Base-by-base conservation (phyloP, 23 tunicate species). In the Corella eumyota region DNA sequence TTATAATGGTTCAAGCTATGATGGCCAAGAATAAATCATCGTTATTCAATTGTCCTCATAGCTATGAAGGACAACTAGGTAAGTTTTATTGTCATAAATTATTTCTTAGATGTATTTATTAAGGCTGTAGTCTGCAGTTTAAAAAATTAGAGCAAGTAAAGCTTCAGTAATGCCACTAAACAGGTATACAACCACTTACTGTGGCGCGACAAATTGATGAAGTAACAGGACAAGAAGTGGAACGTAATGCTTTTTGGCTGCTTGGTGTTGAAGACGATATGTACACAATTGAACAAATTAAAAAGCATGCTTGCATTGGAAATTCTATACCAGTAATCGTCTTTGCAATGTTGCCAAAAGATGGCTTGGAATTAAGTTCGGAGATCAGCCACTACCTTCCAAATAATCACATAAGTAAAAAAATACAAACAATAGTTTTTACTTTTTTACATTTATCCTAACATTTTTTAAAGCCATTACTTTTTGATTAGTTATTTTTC, bases 331-430 rank as follows among this genome's bases (percentile, higher is more conserved):
- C 97, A 3, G 81, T 90, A 33, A 76, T 90, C 50, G 97, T 90
- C 20, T 80, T 90, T 36, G 70, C 65, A 37, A 80, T 90, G 91
- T 66, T 59, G 50, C 97, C 97, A 5, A 50, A 72, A 25, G 70
- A 69, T 32, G 97, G 97, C 3, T 51, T 90, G 51, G 83, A 55
- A 31, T 56, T 90, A 40, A 83, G 75, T 54, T 90, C 68, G 15
- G 75, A 90, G 54, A 73, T 83, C 48, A 75, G 91, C 33, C 97
- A 90, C 65, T 90, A 90, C 84, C 69, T 90, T 90, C 97, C 97
- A 24, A 79, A 71, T 34, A 72, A 80, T 6, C 65, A 83, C 6
- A 73, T 90, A 38, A 79, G 96, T 88, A 32, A 77, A 69, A 2
- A n/a, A n/a, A n/a, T n/a, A n/a, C n/a, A n/a, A n/a, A n/a, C 4